phyloP scores from a whole-genome alignment of 2,113 vertebrate genomes.

The Nipponia nippon region DNA sequence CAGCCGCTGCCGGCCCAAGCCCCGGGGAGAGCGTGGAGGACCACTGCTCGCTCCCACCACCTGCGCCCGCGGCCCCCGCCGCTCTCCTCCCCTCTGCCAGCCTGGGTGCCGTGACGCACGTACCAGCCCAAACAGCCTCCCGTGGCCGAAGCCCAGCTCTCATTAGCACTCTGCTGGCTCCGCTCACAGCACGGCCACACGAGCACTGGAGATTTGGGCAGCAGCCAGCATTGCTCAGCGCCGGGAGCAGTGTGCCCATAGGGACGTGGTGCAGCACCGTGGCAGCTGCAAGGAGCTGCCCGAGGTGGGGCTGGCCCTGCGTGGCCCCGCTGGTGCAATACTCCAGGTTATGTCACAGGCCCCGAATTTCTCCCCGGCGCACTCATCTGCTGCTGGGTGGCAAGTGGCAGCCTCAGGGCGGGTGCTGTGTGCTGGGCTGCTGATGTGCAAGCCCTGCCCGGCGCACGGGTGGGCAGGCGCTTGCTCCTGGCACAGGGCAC shows the following conservation, averaged over 20 bases:
- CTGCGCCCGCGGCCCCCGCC: accelerated
- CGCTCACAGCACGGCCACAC: accelerated
- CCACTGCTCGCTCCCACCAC: background rate
- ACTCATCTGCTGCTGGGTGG: background rate
- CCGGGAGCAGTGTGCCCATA: background rate
- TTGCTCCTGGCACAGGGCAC: accelerated
- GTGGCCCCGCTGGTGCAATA: accelerated
- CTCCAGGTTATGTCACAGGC: background rate
- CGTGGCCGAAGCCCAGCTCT: background rate
- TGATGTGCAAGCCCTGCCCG: background rate
- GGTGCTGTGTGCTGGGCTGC: background rate
- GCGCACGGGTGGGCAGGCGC: background rate
- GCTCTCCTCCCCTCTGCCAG: background rate
- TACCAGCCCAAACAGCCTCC: background rate
- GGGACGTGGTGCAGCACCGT: accelerated
- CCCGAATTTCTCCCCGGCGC: accelerated
- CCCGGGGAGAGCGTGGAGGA: accelerated
- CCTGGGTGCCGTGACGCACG: accelerated
- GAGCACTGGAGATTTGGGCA: background rate
- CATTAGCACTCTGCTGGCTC: background rate
- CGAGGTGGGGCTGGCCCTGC: background rate
- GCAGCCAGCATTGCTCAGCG: background rate
- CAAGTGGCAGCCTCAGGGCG: background rate
- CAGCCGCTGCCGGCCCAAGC: background rate
- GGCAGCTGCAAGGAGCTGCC: background rate